These are phyloP conservation scores for Oopsacas minuta DNA, from an alignment of 37 sponge, comb jelly and placozoan genomes.

Conservation along the genomic window DNA sequence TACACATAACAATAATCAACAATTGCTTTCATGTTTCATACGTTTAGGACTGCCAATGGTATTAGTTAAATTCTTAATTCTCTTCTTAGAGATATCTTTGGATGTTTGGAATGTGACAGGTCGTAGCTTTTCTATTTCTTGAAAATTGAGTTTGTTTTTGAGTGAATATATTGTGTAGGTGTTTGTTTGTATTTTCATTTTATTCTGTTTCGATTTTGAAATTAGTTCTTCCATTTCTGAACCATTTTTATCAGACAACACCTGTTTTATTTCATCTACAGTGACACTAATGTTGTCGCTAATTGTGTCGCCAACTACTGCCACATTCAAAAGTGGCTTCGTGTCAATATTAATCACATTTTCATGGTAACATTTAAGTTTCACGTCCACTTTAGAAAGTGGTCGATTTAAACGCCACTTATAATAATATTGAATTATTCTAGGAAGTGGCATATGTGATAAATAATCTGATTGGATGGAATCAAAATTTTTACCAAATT, in stretches of 20 bases:
- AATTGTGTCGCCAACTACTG: neutral
- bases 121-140: neutral
- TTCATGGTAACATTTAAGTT: neutral
- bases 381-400: neutral
- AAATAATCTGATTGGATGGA: neutral
- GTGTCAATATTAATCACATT: neutral
- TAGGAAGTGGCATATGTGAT: neutral
- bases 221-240: neutral
- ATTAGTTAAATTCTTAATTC: too few relatives aligned
- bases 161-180: neutral
- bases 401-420: neutral
- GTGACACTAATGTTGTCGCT: neutral
- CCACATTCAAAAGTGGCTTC: neutral
- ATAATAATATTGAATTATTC: neutral
- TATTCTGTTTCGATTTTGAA: neutral
- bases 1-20: too few relatives aligned
- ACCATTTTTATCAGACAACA: neutral
- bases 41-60: neutral
- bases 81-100: neutral
- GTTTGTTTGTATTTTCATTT: neutral
- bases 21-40: too few relatives aligned
- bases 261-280: neutral
- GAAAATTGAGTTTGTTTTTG: neutral
- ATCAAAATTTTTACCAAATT: slow-evolving; percentile 3
- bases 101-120: neutral